These are phyloP conservation scores for Felis chaus DNA, from an alignment of 2,113 vertebrate genomes.

Conservation along the genomic window DNA sequence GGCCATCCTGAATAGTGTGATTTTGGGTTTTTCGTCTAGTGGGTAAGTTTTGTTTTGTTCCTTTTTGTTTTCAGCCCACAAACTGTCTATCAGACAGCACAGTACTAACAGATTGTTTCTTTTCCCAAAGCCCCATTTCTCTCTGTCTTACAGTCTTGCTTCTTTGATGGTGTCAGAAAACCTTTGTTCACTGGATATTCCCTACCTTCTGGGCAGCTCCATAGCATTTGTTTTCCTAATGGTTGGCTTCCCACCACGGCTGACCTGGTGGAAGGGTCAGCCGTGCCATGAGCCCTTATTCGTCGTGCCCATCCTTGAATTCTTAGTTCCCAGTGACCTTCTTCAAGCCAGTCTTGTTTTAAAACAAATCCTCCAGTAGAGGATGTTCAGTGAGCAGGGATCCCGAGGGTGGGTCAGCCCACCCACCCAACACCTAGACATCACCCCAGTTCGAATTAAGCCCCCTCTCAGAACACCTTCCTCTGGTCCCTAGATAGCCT, in stretches of 20 bases:
- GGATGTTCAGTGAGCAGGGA: background rate
- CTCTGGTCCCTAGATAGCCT: background rate
- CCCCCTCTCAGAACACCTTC: conserved; percentile 50
- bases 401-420: background rate
- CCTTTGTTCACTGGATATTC: background rate
- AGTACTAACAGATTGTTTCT: background rate
- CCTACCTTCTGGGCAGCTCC: background rate
- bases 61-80: background rate
- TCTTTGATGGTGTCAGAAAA: background rate
- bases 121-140: background rate
- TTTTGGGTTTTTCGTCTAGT: background rate
- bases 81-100: background rate
- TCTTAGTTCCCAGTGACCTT: background rate
- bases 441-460: conserved; percentile 50
- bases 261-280: background rate
- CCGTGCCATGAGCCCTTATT: background rate
- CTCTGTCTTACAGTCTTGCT: background rate
- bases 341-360: background rate
- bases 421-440: background rate
- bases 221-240: background rate
- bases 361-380: conserved; percentile 1
- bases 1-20: background rate
- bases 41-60: background rate
- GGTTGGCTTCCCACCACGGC: background rate
- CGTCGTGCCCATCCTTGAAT: background rate